Base-by-base conservation (phyloP, 2,888 invertebrate species). In the Ennomos fuscantarius region DNA sequence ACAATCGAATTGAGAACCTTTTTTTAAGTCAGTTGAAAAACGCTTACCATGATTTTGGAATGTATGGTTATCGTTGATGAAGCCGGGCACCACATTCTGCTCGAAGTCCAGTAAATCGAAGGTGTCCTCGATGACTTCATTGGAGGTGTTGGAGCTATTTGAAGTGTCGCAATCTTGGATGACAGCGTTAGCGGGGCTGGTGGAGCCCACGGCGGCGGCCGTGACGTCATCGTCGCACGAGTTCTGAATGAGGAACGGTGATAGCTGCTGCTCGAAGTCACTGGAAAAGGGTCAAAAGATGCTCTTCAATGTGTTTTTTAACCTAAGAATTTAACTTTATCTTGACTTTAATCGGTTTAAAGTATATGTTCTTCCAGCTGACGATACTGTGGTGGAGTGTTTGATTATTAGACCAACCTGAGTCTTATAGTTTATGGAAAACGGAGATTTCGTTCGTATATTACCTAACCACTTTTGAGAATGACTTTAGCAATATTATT, bases 211-310 rank as follows among this genome's bases (percentile, higher is more conserved):
- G 9, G 78, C 76, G 0, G 78, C 62, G 0, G 78, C 70, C n/a
- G 63, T 64, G 0, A 73, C 68, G 35, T 87, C 88, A 36, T 89
- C 90, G 62, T 89, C 86, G 65, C 87, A 87, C 0, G 89, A 82
- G 73, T 90, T 90, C 59, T 90, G 92, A 52, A 92, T 92, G 47
- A 92, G 84, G 78, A 90, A 86, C 8, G 94, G 94, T 3, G 94
- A 94, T 33, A 94, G 78, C 65, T 94, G 92, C 63, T 94, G 94
- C 65, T 94, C 94, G 78, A 92, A 90, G 73, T 92, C 90, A 55
- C 91, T 91, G 76, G 5, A 79, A 81, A 51, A 55, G 68, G 67
- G 55, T n/a, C 11, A 33, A 13, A n/a, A 10, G 40, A 8, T 10
- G 8, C 10, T 41, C 13, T 8, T 24, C 24, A 24, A 6, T 6